A percentile compares a stretch with the other conserved stretches of the same genome.
Conservation (phyloP, 2,888 invertebrate species). For the Sarcophaga subvicina region DNA sequence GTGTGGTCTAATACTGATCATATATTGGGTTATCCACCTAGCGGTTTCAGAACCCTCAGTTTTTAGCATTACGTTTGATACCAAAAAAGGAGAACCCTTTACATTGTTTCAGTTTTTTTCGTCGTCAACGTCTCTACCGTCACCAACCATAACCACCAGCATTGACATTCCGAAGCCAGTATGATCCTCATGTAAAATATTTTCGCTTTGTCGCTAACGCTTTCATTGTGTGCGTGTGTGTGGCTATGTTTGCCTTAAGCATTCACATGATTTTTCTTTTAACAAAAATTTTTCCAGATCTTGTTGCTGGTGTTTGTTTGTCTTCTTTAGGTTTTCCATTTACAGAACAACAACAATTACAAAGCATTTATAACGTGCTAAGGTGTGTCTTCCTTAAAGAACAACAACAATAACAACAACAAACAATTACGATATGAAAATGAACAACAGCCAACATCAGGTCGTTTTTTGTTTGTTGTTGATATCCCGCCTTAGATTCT, state of each 20-base stretch:
- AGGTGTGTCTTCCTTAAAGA: constrained; percentile 58
- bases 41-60: neutral
- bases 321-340: constrained; percentile 35
- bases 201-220: constrained; percentile 39
- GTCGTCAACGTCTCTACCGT: neutral
- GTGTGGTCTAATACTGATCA: neutral
- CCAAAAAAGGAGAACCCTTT: neutral
- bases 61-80: constrained; percentile 25
- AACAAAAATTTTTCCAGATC: constrained; percentile 23
- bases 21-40: no score
- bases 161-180: neutral
- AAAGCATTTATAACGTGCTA: constrained; percentile 55
- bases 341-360: neutral
- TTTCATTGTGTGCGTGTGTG: neutral
- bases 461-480: constrained; percentile 16
- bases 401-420: neutral
- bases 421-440: neutral
- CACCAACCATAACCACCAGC: neutral
- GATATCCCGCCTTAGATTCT: constrained; percentile 29
- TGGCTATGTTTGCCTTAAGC: constrained; percentile 19
- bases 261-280: constrained; percentile 55
- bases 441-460: neutral
- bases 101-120: constrained; percentile 40
- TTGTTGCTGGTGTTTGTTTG: neutral
- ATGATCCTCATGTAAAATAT: neutral